Evolutionary conservation across 1,140 invertebrate genomes (phyloP), one percentile per base, ranked within the genome.

Genomic region (Listronotus bonariensis): DNA sequence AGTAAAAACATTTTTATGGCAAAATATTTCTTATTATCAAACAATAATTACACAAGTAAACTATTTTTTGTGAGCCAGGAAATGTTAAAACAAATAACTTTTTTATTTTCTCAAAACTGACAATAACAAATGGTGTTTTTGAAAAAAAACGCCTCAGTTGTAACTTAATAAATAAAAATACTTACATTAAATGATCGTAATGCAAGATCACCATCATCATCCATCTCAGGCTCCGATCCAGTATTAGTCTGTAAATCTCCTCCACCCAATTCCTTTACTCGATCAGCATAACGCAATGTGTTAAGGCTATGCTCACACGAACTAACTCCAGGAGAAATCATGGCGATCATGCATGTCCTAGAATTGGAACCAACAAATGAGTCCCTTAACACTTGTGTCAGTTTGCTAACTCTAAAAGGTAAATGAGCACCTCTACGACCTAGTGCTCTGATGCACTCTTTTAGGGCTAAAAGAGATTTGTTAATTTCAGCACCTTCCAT

Each of bases 401-500:
- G 77, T 79, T 91, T 91, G 68, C 86, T 88, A 15, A 86, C 88
- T 64, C 90, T 75, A 78, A 92, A 92, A 38, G 90, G 90, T 52
- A 91, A 78, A 79, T 92, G 89, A 41, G 85, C 85, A 34, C 87
- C 87, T 75, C 82, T 83, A 32, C 85, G 79, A 20, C 87, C 88
- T 66, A 92, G 78, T 12, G 89, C 89, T 67, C 89, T 79, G 52
- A 92, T 92, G 76, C 90, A 92, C 76, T 92, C 90, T 73, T 92
- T 92, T 51, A 92, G 77, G 1, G 90, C 90, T 31, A 92, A 74
- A 1, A 92, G 79, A 66, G 87, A 89, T 77, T 91, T 91, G 75
- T 92, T 92, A 64, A 92, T 92, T 80, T 92, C 90, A 48, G 89
- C 90, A 55, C 90, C 90, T 80, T 92, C 89, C 84, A 89, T 86